Conservation (phyloP, 1,140 invertebrate species). For the Tetragonula clypearis region DNA sequence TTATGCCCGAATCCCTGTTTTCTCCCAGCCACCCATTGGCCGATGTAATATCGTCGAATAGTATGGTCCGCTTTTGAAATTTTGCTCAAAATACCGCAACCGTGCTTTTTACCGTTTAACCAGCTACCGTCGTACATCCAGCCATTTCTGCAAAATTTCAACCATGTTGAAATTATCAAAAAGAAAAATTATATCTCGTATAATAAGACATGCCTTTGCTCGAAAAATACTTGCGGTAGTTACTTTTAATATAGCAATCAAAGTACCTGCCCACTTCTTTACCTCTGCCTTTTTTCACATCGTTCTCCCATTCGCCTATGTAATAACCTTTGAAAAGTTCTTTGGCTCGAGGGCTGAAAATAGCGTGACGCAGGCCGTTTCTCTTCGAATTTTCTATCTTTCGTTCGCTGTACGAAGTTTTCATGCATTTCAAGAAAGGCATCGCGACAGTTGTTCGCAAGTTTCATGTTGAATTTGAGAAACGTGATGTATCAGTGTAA, state of each 20-base stretch:
- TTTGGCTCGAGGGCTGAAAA: slow-evolving; percentile 78
- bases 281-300: slow-evolving; percentile 81
- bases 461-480: not conserved
- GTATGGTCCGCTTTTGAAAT: slow-evolving; percentile 30
- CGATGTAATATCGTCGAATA: slow-evolving; percentile 71
- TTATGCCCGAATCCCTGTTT: slow-evolving; percentile 82
- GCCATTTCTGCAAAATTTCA: slow-evolving; percentile 65
- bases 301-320: slow-evolving; percentile 83
- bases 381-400: slow-evolving; percentile 51
- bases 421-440: slow-evolving; percentile 46
- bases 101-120: slow-evolving; percentile 76
- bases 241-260: slow-evolving; percentile 1
- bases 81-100: slow-evolving; percentile 69
- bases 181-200: slow-evolving; percentile 1
- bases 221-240: not conserved
- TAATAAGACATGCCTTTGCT: not conserved
- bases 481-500: not conserved
- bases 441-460: slow-evolving; percentile 22
- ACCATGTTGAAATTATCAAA: slow-evolving; percentile 6
- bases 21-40: slow-evolving; percentile 82
- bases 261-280: slow-evolving; percentile 47
- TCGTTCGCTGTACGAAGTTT: slow-evolving; percentile 20
- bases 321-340: slow-evolving; percentile 77
- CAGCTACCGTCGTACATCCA: slow-evolving; percentile 83
- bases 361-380: slow-evolving; percentile 81